Base-by-base conservation (phyloP, 2,888 invertebrate species). In the Volucella inanis region DNA sequence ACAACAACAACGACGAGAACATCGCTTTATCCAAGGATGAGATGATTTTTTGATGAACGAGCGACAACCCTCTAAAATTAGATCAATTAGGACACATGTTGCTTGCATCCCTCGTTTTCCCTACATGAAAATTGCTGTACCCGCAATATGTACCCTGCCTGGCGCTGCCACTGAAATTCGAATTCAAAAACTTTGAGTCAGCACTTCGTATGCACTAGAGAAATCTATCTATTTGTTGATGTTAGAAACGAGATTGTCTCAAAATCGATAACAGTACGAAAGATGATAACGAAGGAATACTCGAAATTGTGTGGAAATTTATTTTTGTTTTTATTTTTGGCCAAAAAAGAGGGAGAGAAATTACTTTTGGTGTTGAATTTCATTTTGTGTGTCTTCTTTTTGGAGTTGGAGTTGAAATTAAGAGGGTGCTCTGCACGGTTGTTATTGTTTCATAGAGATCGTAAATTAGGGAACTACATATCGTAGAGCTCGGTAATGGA, bases 61-160 rank as follows among this genome's bases (percentile, higher is more conserved):
- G 31, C 49, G 45, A n/a, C 52, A 61, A 14, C 14, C 31, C 67
- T 68, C 68, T 68, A 62, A 83, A 78, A 70, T 70, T 64, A 74
- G 62, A 74, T 22, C 41, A 18, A 54, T 39, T 22, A 39, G 68
- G 83, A 78, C 83, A 83, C 83, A 83, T 83, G 83, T 83, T 78
- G 78, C 83, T 83, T 78, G 78, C 83, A 59, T 68, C 62, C 78
- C 55, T 78, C 41, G 57, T 57, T 43, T 38, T 72, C 12, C 52
- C 41, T 45, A 43, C 31, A 18, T 45, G 61, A 49, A 77, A 82
- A 78, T 74, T 76, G 15, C 59, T 54, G 65, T 47, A 14, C 39
- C 47, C n/a, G 15, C 45, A 11, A 10, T n/a, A 47, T 14, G 41
- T 43, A 52, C 15, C 14, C 31, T 43, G 50, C 45, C 57, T 38